Conservation (phyloP, 2,888 invertebrate species). For the Amiota minor region DNA sequence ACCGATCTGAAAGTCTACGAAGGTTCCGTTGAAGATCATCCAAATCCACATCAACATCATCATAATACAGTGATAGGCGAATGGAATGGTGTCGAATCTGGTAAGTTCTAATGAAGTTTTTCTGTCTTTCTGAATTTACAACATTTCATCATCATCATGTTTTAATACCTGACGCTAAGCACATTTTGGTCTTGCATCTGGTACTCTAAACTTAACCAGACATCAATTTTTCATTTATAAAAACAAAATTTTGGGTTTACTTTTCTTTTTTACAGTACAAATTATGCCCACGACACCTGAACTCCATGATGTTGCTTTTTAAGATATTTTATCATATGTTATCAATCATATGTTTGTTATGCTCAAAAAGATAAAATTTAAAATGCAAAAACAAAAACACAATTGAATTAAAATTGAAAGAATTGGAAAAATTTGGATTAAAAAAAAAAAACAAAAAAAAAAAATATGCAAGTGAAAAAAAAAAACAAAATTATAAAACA, state of each 20-base stretch:
- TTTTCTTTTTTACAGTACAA: slow-evolving; percentile 70
- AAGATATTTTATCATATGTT: slow-evolving; percentile 45
- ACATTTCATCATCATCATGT: slow-evolving; percentile 34
- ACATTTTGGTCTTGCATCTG: not conserved
- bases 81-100: slow-evolving; percentile 73
- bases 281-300: slow-evolving; percentile 70
- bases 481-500: slow-evolving; percentile 37
- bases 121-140: not conserved
- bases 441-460: slow-evolving; percentile 31
- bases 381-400: slow-evolving; percentile 36
- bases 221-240: slow-evolving; percentile 29
- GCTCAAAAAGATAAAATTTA: too few species aligned
- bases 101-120: slow-evolving; percentile 51
- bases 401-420: slow-evolving; percentile 13
- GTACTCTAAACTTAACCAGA: not conserved
- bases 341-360: slow-evolving; percentile 9
- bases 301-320: slow-evolving; percentile 70
- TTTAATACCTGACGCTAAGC: not conserved
- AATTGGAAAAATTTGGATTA: not conserved
- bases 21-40: slow-evolving; percentile 70
- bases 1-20: slow-evolving; percentile 72
- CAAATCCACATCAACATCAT: slow-evolving; percentile 69
- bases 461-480: slow-evolving; percentile 37
- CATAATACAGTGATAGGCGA: slow-evolving; percentile 71
- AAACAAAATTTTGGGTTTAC: slow-evolving; percentile 38